Conservation (phyloP, 2,888 invertebrate species). For the Lepidonotus clava region DNA sequence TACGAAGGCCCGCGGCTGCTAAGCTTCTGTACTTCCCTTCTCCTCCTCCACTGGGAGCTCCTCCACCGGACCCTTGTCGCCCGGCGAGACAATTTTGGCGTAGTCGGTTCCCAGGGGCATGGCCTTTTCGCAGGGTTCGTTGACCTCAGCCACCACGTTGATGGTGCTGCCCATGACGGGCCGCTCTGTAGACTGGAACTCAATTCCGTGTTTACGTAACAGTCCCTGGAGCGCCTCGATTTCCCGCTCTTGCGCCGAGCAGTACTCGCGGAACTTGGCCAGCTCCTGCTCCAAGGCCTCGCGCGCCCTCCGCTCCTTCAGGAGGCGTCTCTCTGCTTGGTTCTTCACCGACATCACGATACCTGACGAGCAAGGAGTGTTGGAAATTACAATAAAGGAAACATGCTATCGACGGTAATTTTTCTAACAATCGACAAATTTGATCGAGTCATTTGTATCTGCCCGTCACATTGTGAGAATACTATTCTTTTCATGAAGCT, state of each 20-base stretch:
- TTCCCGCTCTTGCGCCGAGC: constrained; percentile 78
- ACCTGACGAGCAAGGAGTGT: constrained; percentile 69
- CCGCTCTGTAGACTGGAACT: constrained; percentile 66
- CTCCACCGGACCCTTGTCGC: background rate
- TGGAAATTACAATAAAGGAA: no score
- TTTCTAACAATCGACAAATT: no score
- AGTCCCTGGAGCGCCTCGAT: constrained; percentile 77
- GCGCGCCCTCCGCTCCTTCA: constrained; percentile 73
- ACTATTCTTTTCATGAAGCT: no score
- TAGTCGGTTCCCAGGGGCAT: background rate
- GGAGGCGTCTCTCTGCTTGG: constrained; percentile 78
- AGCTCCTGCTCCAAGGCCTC: constrained; percentile 80
- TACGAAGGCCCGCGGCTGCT: background rate
- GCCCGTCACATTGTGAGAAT: no score
- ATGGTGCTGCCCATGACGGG: constrained; percentile 72
- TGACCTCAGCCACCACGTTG: constrained; percentile 76
- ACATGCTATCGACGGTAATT: no score
- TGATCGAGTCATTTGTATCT: no score
- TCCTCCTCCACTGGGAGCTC: constrained; percentile 71
- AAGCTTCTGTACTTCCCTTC: background rate
- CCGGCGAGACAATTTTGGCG: background rate
- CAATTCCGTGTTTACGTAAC: constrained; percentile 77
- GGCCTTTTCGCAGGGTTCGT: constrained; percentile 58
- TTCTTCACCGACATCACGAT: constrained; percentile 78
- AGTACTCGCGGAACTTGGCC: constrained; percentile 78